Evolutionary conservation across 2,113 vertebrate species (phyloP), one percentile per base, ranked within the genome.

Genomic region (Mixornis gularis): DNA sequence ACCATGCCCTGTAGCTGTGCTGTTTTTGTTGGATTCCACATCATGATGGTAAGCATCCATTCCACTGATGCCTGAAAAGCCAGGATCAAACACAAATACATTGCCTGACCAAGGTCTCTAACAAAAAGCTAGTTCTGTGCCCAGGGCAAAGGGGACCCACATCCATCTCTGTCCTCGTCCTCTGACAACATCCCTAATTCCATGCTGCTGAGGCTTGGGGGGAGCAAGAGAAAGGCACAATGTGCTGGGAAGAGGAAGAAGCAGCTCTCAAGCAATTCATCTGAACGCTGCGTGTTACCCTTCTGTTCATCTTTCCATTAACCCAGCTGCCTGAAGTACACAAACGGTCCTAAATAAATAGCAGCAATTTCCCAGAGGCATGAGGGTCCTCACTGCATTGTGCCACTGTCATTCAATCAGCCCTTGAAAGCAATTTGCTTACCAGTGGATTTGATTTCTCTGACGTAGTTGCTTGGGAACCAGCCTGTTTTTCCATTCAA

Each of bases 381-480:
- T 1, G 2, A 80, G 66, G 69, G 87, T 62, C 73, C 56, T 40
- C 71, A 2, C 41, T 29, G 87, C 77, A 79, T 88, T 85, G 87
- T 40, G 27, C 55, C 4, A 5, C 68, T 80, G 83, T 53, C 82
- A 89, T 91, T 79, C 87, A 83, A 74, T 91, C 76, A 88, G 87
- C 80, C 81, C 55, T 58, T 41, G 77, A 66, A 79, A 79, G 89
- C 78, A 51, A 32, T 21, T 71, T 46, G 97, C 99, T 99, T 97
- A 99, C 99, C 99, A 10, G 97, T 98, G 83, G 98, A 94, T 97
- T 99, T 99, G 97, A 99, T 96, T 97, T 99, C 99, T 77, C 98
- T 97, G 90, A 99, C 99, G 59, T 99, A 99, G 98, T 99, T 99
- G 95, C 99, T 99, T 85, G 99, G 99, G 95, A 99, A 99, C 99